Percentiles rank a stretch among this genome's conserved stretches.
These are phyloP conservation scores for Drosophila insularis DNA, from an alignment of 1,140 invertebrate genomes.

Conservation along the genomic window DNA sequence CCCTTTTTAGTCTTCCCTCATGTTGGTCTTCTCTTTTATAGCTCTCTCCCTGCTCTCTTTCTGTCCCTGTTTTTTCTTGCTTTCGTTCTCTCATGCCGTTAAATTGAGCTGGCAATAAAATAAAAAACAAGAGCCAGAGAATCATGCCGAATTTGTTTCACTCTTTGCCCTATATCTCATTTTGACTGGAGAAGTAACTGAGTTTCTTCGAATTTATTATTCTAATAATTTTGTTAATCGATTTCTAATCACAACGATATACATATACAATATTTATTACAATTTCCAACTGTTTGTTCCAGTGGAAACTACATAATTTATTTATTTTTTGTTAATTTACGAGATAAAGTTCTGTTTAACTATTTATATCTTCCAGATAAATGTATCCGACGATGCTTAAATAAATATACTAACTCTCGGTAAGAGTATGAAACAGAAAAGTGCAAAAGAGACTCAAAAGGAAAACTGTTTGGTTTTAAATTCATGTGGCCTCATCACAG, in stretches of 20 bases:
- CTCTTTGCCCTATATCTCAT: background rate
- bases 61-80: background rate
- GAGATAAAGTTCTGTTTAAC: too few relatives aligned
- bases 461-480: slow-evolving; percentile 8
- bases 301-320: too few relatives aligned
- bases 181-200: background rate
- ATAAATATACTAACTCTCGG: background rate
- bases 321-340: too few relatives aligned
- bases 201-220: too few relatives aligned
- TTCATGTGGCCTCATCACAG: background rate
- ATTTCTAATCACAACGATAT: too few relatives aligned
- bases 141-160: background rate
- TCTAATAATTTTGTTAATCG: too few relatives aligned
- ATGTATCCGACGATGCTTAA: too few relatives aligned
- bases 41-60: background rate
- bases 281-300: too few relatives aligned
- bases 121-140: background rate
- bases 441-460: background rate
- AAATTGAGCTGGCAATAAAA: slow-evolving; percentile 6
- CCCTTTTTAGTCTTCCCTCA: background rate
- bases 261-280: too few relatives aligned
- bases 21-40: background rate
- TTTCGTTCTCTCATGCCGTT: background rate
- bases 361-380: too few relatives aligned
- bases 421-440: background rate